phyloP scores from a whole-genome alignment of 2,113 vertebrate genomes.

The Aegithalos caudatus region DNA sequence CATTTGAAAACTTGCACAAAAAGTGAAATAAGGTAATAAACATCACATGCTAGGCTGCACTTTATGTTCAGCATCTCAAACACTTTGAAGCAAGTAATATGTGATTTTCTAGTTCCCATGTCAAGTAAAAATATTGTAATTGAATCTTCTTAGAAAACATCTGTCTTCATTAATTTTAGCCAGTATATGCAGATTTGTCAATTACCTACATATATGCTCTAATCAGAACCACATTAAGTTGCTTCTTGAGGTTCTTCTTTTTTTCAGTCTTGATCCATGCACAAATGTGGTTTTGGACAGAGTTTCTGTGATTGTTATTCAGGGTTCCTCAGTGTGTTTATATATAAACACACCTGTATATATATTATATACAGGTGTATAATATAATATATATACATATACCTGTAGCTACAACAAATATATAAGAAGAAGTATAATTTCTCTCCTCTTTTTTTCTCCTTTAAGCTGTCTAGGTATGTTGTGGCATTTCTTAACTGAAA shows the following conservation, averaged over 20 bases:
- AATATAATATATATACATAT: too few relatives aligned
- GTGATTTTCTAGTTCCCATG: neutral
- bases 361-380: too few relatives aligned
- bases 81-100: neutral
- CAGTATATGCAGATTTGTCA: neutral
- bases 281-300: neutral
- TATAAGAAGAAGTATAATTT: neutral
- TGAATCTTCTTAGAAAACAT: neutral
- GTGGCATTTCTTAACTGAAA: neutral
- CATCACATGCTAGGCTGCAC: neutral
- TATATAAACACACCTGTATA: too few relatives aligned
- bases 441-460: neutral
- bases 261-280: neutral
- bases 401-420: neutral
- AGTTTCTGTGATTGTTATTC: neutral
- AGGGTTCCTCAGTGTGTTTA: neutral
- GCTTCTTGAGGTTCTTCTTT: fast-evolving
- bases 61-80: neutral
- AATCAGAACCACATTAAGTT: neutral
- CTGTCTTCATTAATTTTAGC: neutral
- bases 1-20: neutral
- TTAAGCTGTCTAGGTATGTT: neutral
- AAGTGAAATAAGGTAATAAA: neutral
- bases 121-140: neutral
- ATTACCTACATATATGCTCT: neutral